Evolutionary conservation across 2,113 vertebrate genomes (phyloP), one percentile per base, ranked within the genome.

Genomic region (Epinephelus fuscoguttatus): DNA sequence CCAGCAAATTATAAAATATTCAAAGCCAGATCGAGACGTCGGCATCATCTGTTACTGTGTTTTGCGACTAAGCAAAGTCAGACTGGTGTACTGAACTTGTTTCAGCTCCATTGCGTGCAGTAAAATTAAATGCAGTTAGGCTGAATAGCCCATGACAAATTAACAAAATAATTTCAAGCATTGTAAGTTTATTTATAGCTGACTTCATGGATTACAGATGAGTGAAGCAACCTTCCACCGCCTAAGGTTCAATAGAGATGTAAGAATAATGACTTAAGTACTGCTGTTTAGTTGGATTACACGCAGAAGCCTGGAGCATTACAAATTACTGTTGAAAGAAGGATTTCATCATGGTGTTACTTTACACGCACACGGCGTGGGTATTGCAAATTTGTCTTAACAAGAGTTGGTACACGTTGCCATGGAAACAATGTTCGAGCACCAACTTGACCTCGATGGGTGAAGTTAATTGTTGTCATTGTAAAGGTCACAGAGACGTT

Each of bases 251-350:
- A 84, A 60, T 50, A 76, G 23, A 81, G 70, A 86, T 86, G 62
- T 82, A 80, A 75, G 73, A 90, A 81, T 77, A 87, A 84, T 42
- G 62, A 68, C 55, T 85, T 76, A 81, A 81, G 86, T 75, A 69
- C 74, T 62, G 74, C 57, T 82, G 61, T 89, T 78, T 80, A 89
- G 82, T 84, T 75, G 78, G 86, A 91, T 92, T 90, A 86, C 80
- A 87, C 4, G 17, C 40, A 64, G 78, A 88, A 83, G 69, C 88
- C 49, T 79, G 50, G 68, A 84, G 85, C 81, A 83, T 84, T 62
- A 75, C 78, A 86, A 79, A 85, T 82, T 79, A 67, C 69, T 68
- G 30, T 37, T 83, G 66, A 85, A 85, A 83, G 77, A 84, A 45
- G 62, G 27, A 42, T 71, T 82, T 61, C 53, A 79, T 84, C 76